Conservation (phyloP, 2,888 invertebrate species). For the Helleia helle region DNA sequence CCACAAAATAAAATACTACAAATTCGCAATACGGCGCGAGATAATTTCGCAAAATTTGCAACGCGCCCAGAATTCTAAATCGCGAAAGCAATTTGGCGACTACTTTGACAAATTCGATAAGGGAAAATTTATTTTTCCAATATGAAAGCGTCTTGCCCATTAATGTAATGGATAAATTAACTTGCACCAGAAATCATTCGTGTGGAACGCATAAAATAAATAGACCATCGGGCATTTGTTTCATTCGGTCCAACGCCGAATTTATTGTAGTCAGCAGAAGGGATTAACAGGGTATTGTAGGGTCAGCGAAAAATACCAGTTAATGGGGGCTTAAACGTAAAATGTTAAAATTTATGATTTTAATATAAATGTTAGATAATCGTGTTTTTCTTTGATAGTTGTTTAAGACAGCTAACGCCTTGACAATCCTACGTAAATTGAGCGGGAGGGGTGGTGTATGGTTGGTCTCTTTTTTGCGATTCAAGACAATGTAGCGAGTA, state of each 20-base stretch:
- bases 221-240: conserved; percentile 28
- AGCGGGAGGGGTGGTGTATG: too few relatives aligned
- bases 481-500: too few relatives aligned
- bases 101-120: conserved; percentile 39
- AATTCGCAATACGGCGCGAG: too few relatives aligned
- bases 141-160: conserved; percentile 25
- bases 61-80: background rate
- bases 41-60: conserved; percentile 1
- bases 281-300: conserved; percentile 1
- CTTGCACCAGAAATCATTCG: conserved; percentile 36
- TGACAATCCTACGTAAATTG: too few relatives aligned
- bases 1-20: too few relatives aligned
- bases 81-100: conserved; percentile 1
- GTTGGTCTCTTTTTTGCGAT: too few relatives aligned
- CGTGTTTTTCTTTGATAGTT: too few relatives aligned
- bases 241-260: conserved; percentile 26
- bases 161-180: conserved; percentile 48
- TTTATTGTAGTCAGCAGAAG: conserved; percentile 12
- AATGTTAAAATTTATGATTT: too few relatives aligned
- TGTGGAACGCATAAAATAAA: conserved; percentile 45
- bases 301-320: background rate
- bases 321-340: background rate
- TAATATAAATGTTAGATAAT: too few relatives aligned
- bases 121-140: conserved; percentile 35
- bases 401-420: too few relatives aligned